Conservation (phyloP, 2,888 invertebrate species). For the Mactromeris polynyma region DNA sequence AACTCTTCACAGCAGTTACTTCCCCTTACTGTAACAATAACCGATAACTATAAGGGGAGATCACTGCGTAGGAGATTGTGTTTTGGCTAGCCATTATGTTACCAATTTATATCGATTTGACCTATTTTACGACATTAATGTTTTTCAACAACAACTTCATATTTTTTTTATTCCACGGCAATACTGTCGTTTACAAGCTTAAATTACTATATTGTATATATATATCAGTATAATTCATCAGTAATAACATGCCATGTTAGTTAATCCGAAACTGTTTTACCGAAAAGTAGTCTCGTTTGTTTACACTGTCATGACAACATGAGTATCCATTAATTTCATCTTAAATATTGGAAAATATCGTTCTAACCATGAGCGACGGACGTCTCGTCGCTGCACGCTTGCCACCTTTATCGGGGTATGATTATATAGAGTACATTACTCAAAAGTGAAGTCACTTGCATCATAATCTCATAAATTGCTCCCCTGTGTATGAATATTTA, state of each 20-base stretch:
- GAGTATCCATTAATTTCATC: background rate
- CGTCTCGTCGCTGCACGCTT: slow-evolving; percentile 78
- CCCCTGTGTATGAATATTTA: background rate
- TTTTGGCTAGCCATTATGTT: no score
- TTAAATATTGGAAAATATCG: background rate
- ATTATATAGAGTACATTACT: background rate
- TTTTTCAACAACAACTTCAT: background rate
- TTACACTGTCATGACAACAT: slow-evolving; percentile 66
- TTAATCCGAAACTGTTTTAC: background rate
- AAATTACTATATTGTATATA: background rate
- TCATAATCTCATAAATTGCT: background rate
- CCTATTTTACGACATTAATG: slow-evolving; percentile 6
- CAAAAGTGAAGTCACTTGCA: background rate
- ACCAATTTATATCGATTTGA: background rate
- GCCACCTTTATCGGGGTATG: slow-evolving; percentile 81
- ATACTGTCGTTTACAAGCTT: no score
- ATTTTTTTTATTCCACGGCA: background rate
- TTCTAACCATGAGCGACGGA: slow-evolving; percentile 69
- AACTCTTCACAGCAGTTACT: no score
- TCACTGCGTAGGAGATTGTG: no score
- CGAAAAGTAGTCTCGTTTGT: slow-evolving; percentile 43
- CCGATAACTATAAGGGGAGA: no score
- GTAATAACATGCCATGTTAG: background rate
- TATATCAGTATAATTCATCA: background rate
- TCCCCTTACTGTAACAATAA: no score